Evolutionary conservation across 1,140 invertebrate genomes (phyloP), one percentile per base, ranked within the genome.

Genomic region (Augochlora pura): DNA sequence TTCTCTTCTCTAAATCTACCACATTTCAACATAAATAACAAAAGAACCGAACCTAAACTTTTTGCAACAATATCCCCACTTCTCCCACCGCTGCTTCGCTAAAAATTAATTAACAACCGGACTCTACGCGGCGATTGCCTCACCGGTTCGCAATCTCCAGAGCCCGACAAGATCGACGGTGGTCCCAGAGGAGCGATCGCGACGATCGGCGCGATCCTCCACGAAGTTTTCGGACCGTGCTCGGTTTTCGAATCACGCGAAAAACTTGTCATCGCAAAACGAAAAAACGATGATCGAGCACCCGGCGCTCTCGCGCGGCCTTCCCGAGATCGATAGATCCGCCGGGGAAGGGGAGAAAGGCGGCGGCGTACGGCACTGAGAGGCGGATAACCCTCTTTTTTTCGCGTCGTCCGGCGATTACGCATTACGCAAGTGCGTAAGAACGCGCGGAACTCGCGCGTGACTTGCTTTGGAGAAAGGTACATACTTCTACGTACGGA

Each of bases 361-460:
- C 39, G 60, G n/a, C 57, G 59, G 46, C 9, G 65, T 80, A 77
- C 72, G 72, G 57, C 42, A 66, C 76, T 38, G 25, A 23, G 25
- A 23, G 32, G 32, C 65, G 70, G 69, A 54, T 77, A 75, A 63
- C 38, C 62, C 82, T 76, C 73, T 81, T 80, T 84, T 78, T 84
- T 72, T 42, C 59, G 77, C 57, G 32, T 66, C 52, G 59, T 52
- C 54, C 54, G 62, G 59, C 83, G 81, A 85, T 83, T 83, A 83
- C 62, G 59, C 70, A 42, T 87, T 84, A 75, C 81, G 84, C 78
- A 86, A 87, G 78, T 77, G 60, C 66, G 74, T 78, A 86, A 86
- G 82, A 87, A 86, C 85, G 81, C 81, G 81, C 57, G 78, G 78
- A 78, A 86, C 78, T 81, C 78, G 85, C 74, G 77, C 77, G 84